These are phyloP conservation scores for Trichonephila inaurata DNA, from an alignment of 1,140 invertebrate genomes.

Conservation along the genomic window DNA sequence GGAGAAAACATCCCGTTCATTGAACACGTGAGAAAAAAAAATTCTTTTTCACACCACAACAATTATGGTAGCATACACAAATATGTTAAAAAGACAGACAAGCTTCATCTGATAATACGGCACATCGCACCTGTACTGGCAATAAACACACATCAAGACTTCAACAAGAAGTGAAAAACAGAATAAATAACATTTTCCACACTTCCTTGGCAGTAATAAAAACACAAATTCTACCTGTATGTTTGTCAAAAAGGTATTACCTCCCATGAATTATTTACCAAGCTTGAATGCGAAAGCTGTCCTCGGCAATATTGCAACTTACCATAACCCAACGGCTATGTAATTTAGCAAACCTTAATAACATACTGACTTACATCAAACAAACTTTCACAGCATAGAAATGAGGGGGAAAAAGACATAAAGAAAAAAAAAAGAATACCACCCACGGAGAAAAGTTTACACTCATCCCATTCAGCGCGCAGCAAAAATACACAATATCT, in stretches of 20 bases:
- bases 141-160: too few relatives aligned
- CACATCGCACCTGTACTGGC: background rate
- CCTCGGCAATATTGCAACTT: background rate
- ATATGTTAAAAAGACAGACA: background rate
- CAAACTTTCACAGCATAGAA: conserved; percentile 15
- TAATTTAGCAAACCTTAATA: conserved; percentile 21
- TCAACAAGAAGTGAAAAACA: conserved; percentile 13
- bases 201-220: background rate
- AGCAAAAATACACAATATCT: conserved; percentile 48
- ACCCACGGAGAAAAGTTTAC: conserved; percentile 66
- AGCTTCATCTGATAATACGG: background rate
- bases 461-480: background rate
- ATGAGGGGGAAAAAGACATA: background rate
- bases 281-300: background rate
- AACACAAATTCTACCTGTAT: conserved; percentile 1
- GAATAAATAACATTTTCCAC: background rate
- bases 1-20: background rate
- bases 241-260: background rate
- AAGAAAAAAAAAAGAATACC: conserved; percentile 36
- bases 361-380: conserved; percentile 8
- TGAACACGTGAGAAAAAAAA: background rate
- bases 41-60: background rate
- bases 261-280: conserved; percentile 40
- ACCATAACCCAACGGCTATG: background rate
- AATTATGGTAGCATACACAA: background rate